phyloP scores from a whole-genome alignment of 2,888 invertebrate species.

The Pegoplata infirma region DNA sequence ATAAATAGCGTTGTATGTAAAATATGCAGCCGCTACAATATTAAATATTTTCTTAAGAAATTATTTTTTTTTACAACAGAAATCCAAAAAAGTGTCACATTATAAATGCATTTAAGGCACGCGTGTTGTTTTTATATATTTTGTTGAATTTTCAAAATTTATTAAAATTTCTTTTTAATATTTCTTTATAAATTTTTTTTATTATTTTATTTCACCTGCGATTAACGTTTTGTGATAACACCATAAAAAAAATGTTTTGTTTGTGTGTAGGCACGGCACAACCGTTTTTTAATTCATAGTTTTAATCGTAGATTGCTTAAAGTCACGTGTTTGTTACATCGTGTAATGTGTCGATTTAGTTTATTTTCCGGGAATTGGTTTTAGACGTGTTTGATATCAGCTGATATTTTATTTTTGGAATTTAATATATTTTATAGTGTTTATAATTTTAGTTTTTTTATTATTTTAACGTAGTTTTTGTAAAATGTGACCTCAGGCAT shows the following conservation, averaged over 20 bases:
- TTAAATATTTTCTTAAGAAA: constrained; percentile 53
- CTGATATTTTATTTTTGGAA: constrained; percentile 24
- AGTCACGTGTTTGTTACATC: constrained; percentile 55
- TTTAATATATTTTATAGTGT: constrained; percentile 9
- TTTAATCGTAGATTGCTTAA: constrained; percentile 1
- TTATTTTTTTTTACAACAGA: constrained; percentile 15
- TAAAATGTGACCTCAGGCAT: background rate
- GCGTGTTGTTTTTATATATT: constrained; percentile 44
- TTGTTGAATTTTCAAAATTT: constrained; percentile 31
- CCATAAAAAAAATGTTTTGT: constrained; percentile 4
- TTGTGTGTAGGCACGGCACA: background rate
- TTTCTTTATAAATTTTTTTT: constrained; percentile 43
- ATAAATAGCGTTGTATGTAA: no score
- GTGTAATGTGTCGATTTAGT: constrained; percentile 32
- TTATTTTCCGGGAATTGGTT: constrained; percentile 49
- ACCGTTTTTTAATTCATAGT: constrained; percentile 6
- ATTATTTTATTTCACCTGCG: constrained; percentile 46
- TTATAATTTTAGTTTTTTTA: constrained; percentile 2
- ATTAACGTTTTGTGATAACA: constrained; percentile 57
- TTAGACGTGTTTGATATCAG: constrained; percentile 38
- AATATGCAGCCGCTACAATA: no score
- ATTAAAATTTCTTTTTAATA: constrained; percentile 58
- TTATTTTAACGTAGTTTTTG: background rate
- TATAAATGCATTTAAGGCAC: constrained; percentile 56
- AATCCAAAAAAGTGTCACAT: constrained; percentile 46